These are phyloP conservation scores for Petrocephalus sullivani DNA, from an alignment of 2,797 vertebrate genomes.

Conservation along the genomic window DNA sequence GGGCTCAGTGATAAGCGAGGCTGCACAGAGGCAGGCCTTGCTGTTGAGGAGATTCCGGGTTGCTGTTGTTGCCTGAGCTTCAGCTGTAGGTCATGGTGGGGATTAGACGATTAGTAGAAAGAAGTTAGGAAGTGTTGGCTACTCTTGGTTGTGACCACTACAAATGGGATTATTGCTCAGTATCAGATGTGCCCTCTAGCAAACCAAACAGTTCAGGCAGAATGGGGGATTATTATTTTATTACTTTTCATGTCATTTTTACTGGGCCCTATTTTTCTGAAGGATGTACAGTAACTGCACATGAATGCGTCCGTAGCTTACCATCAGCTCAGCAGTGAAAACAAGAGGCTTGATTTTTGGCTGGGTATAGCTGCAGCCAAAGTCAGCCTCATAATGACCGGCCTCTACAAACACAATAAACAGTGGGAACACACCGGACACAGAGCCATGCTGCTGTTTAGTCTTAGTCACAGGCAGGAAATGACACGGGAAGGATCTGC, in stretches of 20 bases:
- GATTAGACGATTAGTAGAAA: not conserved
- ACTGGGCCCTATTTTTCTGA: not conserved
- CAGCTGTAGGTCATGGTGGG: slow-evolving; percentile 54
- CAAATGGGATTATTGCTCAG: not conserved
- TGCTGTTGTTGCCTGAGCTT: slow-evolving; percentile 48
- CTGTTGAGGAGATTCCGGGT: slow-evolving; percentile 42
- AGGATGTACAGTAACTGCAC: not conserved
- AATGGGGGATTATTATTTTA: slow-evolving; percentile 1
- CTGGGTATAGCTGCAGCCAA: not conserved
- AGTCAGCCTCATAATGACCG: not conserved
- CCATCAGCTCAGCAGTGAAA: not conserved
- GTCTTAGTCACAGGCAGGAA: slow-evolving; percentile 24
- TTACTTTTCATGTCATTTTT: not conserved
- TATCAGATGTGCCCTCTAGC: not conserved
- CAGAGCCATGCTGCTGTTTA: slow-evolving; percentile 25
- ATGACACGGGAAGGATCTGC: slow-evolving; percentile 27
- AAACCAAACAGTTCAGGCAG: not conserved
- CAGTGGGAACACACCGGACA: not conserved
- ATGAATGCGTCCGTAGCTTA: not conserved
- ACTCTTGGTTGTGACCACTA: not conserved
- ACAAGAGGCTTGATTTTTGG: not conserved
- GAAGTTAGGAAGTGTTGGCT: not conserved
- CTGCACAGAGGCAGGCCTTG: not conserved
- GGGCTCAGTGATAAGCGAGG: not conserved
- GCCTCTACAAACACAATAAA: not conserved